These are phyloP conservation scores for Babylonia areolata DNA, from an alignment of 1,140 invertebrate species.

Conservation along the genomic window DNA sequence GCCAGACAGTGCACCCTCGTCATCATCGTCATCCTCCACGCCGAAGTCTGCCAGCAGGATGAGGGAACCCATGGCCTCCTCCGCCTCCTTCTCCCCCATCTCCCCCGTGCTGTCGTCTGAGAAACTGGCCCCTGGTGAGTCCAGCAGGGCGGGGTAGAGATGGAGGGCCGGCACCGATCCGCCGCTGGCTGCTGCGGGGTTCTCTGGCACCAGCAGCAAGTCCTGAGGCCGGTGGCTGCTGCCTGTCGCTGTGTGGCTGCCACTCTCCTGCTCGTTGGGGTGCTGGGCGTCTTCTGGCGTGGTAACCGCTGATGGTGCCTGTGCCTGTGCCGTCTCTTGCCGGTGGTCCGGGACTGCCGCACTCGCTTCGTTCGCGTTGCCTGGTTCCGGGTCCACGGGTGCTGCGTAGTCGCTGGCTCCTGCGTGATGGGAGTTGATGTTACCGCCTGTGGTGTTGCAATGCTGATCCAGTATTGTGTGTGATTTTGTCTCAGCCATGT, in stretches of 20 bases:
- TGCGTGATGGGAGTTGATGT: no score
- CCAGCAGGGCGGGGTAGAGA: neutral
- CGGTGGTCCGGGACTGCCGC: no score
- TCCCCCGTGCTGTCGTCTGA: neutral
- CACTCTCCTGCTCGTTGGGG: neutral
- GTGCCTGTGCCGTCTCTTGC: neutral
- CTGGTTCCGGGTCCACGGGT: no score
- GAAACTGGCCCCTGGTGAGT: neutral
- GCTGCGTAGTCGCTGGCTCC: no score
- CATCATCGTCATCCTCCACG: slow-evolving; percentile 16
- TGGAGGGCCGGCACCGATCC: neutral
- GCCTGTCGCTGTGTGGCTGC: neutral
- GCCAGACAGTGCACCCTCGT: neutral
- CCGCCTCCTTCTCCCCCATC: neutral
- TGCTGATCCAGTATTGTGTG: no score
- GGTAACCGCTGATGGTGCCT: no score
- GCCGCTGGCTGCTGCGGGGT: neutral
- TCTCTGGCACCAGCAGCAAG: neutral
- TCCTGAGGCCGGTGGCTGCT: no score
- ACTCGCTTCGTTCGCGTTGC: no score
- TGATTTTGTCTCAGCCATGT: no score
- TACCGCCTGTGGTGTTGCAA: no score
- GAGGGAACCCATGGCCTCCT: neutral
- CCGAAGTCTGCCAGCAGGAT: slow-evolving; percentile 26
- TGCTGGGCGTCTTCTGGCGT: neutral